Evolutionary conservation across 2,113 vertebrate genomes (phyloP).

Genomic region (Python bivittatus): DNA sequence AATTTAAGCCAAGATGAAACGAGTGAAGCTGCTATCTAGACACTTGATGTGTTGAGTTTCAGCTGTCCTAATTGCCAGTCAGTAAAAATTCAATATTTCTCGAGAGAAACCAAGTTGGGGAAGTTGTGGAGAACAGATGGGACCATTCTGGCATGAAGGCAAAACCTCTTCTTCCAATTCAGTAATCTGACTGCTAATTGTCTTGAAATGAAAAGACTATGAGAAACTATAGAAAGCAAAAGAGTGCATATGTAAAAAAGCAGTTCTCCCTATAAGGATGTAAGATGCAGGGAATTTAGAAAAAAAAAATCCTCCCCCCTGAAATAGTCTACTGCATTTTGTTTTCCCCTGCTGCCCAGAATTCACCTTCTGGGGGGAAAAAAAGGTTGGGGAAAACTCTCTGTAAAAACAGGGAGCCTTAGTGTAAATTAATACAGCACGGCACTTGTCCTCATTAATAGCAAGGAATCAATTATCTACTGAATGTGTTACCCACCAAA

Average conservation of each 20-base stretch:
- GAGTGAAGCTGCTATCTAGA: background rate
- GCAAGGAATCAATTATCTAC: background rate
- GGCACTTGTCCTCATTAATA: background rate
- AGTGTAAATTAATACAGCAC: background rate
- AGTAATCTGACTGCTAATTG: background rate
- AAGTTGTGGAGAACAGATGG: background rate
- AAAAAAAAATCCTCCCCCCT: background rate
- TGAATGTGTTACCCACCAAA: background rate
- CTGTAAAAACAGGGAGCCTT: background rate
- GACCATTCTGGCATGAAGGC: background rate
- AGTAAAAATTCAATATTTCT: background rate
- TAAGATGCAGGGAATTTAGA: background rate
- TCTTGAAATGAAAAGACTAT: background rate
- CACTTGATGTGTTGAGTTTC: background rate
- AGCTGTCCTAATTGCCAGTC: background rate
- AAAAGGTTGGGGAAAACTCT: background rate
- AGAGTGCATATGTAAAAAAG: background rate
- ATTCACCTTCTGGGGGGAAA: background rate
- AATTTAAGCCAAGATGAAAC: background rate
- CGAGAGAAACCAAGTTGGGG: background rate
- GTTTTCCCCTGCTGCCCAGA: background rate
- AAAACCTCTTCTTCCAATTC: background rate
- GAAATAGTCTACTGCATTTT: background rate
- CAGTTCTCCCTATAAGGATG: background rate
- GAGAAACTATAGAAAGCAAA: background rate